A percentile compares a stretch with the other conserved stretches of the same genome.
Evolutionary conservation across 2,797 vertebrate species (phyloP).

Genomic region (Pseudochirops cupreus): DNA sequence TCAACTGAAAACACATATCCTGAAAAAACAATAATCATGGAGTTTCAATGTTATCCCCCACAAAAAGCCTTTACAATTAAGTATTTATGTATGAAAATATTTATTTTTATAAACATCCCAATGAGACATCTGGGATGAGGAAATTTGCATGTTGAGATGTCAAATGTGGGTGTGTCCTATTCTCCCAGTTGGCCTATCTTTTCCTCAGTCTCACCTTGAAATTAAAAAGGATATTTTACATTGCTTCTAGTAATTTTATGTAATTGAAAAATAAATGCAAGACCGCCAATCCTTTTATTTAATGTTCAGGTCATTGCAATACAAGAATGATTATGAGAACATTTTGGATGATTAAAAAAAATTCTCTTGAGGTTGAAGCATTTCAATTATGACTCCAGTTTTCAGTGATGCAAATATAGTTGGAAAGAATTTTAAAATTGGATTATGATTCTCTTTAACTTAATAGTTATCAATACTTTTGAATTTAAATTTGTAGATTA

Average conservation of each 20-base stretch:
- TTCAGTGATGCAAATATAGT: conserved; percentile 68
- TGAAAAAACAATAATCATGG: conserved; percentile 2
- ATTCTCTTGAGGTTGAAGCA: conserved; percentile 64
- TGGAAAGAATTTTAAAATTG: conserved; percentile 60
- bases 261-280: conserved; percentile 62
- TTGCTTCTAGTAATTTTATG: conserved; percentile 65
- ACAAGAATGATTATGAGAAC: conserved; percentile 63
- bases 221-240: conserved; percentile 40
- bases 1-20: conserved; percentile 1
- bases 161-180: conserved; percentile 35
- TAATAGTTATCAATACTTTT: conserved; percentile 56
- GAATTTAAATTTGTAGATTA: conserved; percentile 40
- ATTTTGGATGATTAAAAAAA: conserved; percentile 66
- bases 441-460: conserved; percentile 56
- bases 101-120: conserved; percentile 60
- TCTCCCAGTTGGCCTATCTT: conserved; percentile 1
- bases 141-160: neutral
- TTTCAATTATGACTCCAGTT: conserved; percentile 67
- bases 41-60: neutral
- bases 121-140: neutral
- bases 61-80: conserved; percentile 17
- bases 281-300: conserved; percentile 75
- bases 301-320: conserved; percentile 75
- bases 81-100: conserved; percentile 43
- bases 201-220: conserved; percentile 57